Percentiles rank a stretch among this genome's conserved stretches.
These are phyloP conservation scores for Diglossa cyanea DNA, from an alignment of 2,797 vertebrate genomes.

Conservation along the genomic window DNA sequence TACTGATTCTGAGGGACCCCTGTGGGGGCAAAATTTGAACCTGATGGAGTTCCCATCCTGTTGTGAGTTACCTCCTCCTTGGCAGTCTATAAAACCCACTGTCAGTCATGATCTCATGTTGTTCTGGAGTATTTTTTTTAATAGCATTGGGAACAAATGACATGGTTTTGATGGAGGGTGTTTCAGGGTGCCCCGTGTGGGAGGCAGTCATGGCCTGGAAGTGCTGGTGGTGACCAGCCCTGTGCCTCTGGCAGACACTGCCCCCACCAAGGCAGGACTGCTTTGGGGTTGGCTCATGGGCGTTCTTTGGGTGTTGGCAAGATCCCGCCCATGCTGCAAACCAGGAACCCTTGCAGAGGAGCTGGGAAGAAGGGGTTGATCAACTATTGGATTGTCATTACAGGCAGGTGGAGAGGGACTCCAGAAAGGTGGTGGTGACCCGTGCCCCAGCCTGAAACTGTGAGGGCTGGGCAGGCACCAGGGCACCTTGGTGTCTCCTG, in stretches of 20 bases:
- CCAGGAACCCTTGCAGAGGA: neutral
- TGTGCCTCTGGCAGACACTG: neutral
- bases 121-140: neutral
- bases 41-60: neutral
- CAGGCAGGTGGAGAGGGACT: neutral
- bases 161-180: neutral
- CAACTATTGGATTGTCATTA: neutral
- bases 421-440: neutral
- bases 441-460: neutral
- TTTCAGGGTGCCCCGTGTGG: neutral
- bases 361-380: neutral
- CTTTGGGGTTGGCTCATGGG: fast-evolving
- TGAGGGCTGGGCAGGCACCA: neutral
- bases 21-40: neutral
- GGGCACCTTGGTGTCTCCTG: neutral
- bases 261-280: neutral
- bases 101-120: neutral
- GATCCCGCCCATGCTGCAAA: neutral
- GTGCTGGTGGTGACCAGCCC: neutral
- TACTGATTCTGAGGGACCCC: neutral
- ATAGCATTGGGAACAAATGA: neutral
- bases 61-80: neutral
- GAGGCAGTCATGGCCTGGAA: neutral
- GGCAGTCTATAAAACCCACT: neutral
- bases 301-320: too few species aligned